phyloP scores from a whole-genome alignment of 2,888 invertebrate species.

The Merodon equestris region DNA sequence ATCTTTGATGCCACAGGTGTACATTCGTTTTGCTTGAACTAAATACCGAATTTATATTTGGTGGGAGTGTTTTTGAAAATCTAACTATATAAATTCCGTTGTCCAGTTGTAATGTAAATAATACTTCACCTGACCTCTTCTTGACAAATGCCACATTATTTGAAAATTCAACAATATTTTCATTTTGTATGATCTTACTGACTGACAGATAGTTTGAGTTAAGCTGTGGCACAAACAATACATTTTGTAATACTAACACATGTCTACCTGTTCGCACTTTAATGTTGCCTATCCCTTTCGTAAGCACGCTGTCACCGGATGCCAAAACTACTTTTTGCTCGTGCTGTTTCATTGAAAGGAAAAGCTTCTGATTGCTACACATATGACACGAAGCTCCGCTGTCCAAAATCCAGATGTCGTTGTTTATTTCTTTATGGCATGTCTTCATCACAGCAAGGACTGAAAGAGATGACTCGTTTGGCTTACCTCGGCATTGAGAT shows the following conservation, averaged over 20 bases:
- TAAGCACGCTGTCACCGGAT: constrained; percentile 29
- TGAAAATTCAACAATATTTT: constrained; percentile 26
- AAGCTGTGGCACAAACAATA: constrained; percentile 6
- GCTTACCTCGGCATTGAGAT: constrained; percentile 12
- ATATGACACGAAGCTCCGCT: constrained; percentile 43
- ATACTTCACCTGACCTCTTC: constrained; percentile 24
- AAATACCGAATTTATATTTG: too few species aligned
- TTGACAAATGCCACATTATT: constrained; percentile 24
- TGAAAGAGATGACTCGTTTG: constrained; percentile 16
- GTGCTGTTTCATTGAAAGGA: constrained; percentile 3
- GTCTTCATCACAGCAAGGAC: not conserved
- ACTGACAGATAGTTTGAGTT: constrained; percentile 29
- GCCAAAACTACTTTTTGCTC: constrained; percentile 32
- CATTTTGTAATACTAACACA: constrained; percentile 23
- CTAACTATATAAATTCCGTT: constrained; percentile 28
- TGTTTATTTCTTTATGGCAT: not conserved
- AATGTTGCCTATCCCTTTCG: constrained; percentile 27
- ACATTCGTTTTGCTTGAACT: too few species aligned
- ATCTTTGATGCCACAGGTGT: too few species aligned
- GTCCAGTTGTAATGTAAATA: constrained; percentile 15
- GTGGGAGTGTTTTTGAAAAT: too few species aligned
- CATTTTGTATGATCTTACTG: constrained; percentile 23
- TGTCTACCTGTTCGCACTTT: constrained; percentile 11
- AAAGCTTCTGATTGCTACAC: constrained; percentile 10
- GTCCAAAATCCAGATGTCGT: constrained; percentile 34